phyloP scores from a whole-genome alignment of 2,797 vertebrate species.

The Alfaro cultratus region DNA sequence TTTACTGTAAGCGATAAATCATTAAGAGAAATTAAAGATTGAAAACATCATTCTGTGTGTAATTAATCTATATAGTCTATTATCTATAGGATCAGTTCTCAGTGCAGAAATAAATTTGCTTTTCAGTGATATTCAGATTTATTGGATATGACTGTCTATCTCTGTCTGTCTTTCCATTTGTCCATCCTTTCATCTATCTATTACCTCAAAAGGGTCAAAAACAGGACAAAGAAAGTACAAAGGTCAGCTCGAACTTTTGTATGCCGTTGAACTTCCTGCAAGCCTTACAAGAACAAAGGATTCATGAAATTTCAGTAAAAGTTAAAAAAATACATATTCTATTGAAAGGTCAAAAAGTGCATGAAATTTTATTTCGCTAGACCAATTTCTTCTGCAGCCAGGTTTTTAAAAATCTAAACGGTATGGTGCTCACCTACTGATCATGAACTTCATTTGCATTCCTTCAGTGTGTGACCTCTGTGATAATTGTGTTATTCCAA shows the following conservation, averaged over 20 bases:
- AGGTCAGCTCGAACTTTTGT: background rate
- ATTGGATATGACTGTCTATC: background rate
- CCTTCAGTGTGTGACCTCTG: constrained; percentile 16
- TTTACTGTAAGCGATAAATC: background rate
- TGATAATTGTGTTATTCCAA: background rate
- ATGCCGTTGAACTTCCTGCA: background rate
- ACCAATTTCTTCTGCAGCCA: background rate
- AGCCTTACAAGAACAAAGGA: background rate
- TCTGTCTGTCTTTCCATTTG: background rate
- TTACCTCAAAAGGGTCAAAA: background rate
- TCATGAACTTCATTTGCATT: constrained; percentile 25
- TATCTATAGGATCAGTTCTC: no score
- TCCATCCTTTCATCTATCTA: background rate
- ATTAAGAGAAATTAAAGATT: background rate
- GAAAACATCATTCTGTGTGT: background rate
- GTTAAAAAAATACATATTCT: background rate
- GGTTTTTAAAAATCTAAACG: background rate
- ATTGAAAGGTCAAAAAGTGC: background rate
- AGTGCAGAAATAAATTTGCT: background rate
- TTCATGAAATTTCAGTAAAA: background rate
- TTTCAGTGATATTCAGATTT: background rate
- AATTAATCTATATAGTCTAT: background rate
- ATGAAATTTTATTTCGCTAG: background rate
- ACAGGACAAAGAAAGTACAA: background rate
- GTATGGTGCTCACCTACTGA: background rate